Evolutionary conservation across 1,140 invertebrate genomes (phyloP).

Genomic region (Zaprionus gabonicus): DNA sequence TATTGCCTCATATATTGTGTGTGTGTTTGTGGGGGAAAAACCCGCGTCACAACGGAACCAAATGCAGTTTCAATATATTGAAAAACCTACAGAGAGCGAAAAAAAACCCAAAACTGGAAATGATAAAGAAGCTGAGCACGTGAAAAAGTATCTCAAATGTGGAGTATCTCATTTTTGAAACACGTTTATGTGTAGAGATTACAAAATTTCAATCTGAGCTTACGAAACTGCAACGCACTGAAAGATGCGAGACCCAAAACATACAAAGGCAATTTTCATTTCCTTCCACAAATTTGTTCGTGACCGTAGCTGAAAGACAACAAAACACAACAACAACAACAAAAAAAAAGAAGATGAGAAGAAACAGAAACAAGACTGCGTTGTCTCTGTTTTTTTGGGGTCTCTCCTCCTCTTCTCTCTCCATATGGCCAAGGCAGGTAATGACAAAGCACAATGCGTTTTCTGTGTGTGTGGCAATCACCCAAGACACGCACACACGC

Average conservation of each 20-base stretch:
- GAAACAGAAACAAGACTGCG: slow-evolving; percentile 4
- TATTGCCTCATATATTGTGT: slow-evolving; percentile 42
- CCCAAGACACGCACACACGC: slow-evolving; percentile 35
- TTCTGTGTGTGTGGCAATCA: slow-evolving; percentile 40
- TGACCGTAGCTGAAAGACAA: slow-evolving; percentile 42
- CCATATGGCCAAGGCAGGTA: slow-evolving; percentile 67
- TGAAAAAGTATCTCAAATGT: slow-evolving; percentile 37
- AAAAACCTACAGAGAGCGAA: background rate
- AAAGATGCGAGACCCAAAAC: slow-evolving; percentile 28
- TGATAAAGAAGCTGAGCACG: slow-evolving; percentile 19
- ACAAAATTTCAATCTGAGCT: slow-evolving; percentile 64
- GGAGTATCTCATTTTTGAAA: slow-evolving; percentile 29
- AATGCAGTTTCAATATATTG: slow-evolving; percentile 25
- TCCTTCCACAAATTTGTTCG: slow-evolving; percentile 55
- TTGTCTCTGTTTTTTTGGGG: slow-evolving; percentile 35
- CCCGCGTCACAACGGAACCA: slow-evolving; percentile 6
- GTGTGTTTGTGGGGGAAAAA: slow-evolving; percentile 21
- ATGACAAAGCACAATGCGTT: slow-evolving; percentile 64
- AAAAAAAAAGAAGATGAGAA: slow-evolving; percentile 13
- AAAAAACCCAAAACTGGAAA: slow-evolving; percentile 16
- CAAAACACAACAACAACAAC: slow-evolving; percentile 27
- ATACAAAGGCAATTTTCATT: slow-evolving; percentile 63
- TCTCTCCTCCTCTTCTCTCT: slow-evolving; percentile 18
- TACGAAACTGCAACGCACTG: slow-evolving; percentile 34
- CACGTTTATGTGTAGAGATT: slow-evolving; percentile 61